phyloP scores from a whole-genome alignment of 2,113 vertebrate genomes.

The Opisthocomus hoazin region DNA sequence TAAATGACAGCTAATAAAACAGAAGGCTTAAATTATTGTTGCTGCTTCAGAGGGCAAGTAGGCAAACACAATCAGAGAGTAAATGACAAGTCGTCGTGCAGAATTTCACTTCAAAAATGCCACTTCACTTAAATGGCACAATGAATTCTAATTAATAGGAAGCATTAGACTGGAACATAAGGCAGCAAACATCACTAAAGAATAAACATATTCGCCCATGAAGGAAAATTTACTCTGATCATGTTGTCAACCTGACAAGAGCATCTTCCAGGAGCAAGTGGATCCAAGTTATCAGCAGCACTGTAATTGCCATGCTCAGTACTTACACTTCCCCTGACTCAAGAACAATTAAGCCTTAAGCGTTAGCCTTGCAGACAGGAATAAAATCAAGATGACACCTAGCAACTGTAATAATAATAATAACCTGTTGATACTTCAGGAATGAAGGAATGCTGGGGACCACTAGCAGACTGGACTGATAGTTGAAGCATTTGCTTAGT shows the following conservation, averaged over 20 bases:
- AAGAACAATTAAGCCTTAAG: neutral
- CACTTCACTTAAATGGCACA: neutral
- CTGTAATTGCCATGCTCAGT: neutral
- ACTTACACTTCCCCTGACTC: neutral
- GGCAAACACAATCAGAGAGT: neutral
- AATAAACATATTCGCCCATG: slow-evolving; percentile 12
- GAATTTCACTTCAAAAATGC: neutral
- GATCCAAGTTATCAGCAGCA: neutral
- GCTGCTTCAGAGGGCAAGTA: neutral
- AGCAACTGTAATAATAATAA: neutral
- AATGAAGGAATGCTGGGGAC: neutral
- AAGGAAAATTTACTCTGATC: slow-evolving; percentile 10
- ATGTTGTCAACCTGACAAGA: neutral
- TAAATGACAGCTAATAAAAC: slow-evolving; percentile 17
- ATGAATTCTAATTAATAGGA: slow-evolving; percentile 25
- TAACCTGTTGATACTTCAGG: neutral
- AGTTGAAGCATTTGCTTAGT: neutral
- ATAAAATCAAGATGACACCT: neutral
- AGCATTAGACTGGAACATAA: slow-evolving; percentile 9
- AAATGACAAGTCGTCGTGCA: neutral
- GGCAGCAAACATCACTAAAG: neutral
- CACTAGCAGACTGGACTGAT: neutral
- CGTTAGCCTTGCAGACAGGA: neutral
- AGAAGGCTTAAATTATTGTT: neutral
- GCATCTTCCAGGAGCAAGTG: neutral